These are phyloP conservation scores for Asarcornis scutulata DNA, from an alignment of 2,113 vertebrate species.

Conservation along the genomic window DNA sequence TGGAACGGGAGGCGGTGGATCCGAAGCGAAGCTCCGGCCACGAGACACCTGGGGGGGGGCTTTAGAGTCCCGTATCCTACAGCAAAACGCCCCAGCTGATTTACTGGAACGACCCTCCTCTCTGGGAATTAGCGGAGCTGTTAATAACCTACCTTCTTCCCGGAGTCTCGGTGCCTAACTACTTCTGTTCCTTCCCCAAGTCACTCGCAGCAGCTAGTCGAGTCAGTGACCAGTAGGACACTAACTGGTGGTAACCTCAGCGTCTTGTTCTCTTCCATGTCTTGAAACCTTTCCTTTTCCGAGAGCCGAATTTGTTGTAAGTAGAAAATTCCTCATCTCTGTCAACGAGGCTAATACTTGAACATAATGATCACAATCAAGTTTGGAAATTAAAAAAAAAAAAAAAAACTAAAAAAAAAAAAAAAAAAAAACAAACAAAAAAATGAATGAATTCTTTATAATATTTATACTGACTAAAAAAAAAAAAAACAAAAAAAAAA, in stretches of 20 bases:
- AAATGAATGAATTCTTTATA: conserved; percentile 87
- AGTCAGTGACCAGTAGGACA: conserved; percentile 41
- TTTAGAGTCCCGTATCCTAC: background rate
- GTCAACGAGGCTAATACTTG: conserved; percentile 71
- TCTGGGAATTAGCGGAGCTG: conserved; percentile 22
- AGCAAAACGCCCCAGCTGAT: background rate
- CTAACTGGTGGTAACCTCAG: conserved; percentile 48
- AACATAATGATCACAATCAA: conserved; percentile 95
- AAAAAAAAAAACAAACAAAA: background rate
- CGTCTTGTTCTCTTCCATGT: conserved; percentile 18
- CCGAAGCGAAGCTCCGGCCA: background rate
- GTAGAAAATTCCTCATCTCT: conserved; percentile 62
- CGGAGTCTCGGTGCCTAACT: conserved; percentile 53
- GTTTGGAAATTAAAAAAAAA: conserved; percentile 85
- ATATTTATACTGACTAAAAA: conserved; percentile 96
- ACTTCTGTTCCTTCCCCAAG: conserved; percentile 28
- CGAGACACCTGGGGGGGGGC: background rate
- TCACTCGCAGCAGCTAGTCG: conserved; percentile 24
- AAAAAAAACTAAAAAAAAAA: conserved; percentile 67
- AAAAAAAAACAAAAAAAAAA: conserved; percentile 74
- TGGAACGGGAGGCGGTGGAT: background rate
- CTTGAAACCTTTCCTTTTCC: conserved; percentile 30
- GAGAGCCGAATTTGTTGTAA: background rate
- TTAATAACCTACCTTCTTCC: conserved; percentile 33
- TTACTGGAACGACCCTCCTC: background rate